Base-by-base conservation (phyloP, 1,140 invertebrate genomes). In the Drosophila lacteicornis region DNA sequence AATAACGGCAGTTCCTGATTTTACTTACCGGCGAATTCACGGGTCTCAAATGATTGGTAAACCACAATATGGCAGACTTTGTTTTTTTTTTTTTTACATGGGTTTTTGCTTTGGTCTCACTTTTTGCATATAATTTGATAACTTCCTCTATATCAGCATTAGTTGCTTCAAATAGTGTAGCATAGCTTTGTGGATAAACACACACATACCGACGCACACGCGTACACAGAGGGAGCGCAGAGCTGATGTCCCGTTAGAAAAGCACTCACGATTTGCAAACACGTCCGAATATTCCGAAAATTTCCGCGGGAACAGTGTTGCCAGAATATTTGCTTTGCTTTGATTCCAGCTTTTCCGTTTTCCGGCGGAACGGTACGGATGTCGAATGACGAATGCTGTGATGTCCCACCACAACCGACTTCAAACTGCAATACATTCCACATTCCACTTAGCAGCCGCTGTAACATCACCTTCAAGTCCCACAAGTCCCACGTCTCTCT, bases 1-100 rank as follows among this genome's bases (percentile, higher is more conserved):
- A 84, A 79, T 78, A 79, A 70, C 75, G 66, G 15, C 22, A 69
- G 53, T 61, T 65, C 43, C 59, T 38, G 25, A 40, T 65, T 78
- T 61, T 53, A 82, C 83, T 87, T 68, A 86, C 82, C 82, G 70
- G 83, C 59, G 42, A 65, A 57, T 56, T 60, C 50, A 55, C 38
- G 36, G 49, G 42, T 76, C 45, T 53, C 38, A 50, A 42, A 15
- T 57, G 8, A 49, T 49, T 43, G 30, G 17, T 61, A 38, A 17
- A 42, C 53, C 42, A 58, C 33, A 49, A 47, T 49, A 47, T 33
- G 38, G 7, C 19, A 27, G 15, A 73, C 47, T 66, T 49, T 22
- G 38, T 38, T 42, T 70, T 3, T 5, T 55, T 5, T 55, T 74
- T 36, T 36, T 11, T 30, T 56, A 27, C 19, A 17, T 49, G 8